Evolutionary conservation across 2,113 vertebrate genomes (phyloP), one percentile per base, ranked within the genome.

Genomic region (Pollachius pollachius): DNA sequence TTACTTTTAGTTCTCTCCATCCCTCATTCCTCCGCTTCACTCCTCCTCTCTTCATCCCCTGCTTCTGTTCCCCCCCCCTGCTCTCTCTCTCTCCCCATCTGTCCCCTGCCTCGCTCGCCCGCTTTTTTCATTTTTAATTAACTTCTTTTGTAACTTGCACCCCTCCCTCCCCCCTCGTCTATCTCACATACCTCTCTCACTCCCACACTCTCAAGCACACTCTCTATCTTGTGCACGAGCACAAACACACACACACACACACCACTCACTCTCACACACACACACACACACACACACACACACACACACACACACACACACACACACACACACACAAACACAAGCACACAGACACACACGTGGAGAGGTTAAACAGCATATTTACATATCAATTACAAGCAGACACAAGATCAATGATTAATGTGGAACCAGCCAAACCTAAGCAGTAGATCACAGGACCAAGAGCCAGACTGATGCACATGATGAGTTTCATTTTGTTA

Each of bases 301-400:
- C 70, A 74, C 77, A 62, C 25, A 62, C 11, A 62, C 61, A 79
- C 59, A 61, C 59, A 61, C 59, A 61, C 59, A 61, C 59, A 61
- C 59, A 61, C 59, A 61, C 59, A 61, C 59, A 61, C 59, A 61
- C 59, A 61, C 21, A 25, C 59, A 25, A 18, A 8, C 1, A 61
- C 62, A 64, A 15, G 37, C 62, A 41, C 16, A 64, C 62, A 25
- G 12, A 37, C 30, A n/a, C 30, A 18, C 62, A 2, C 21, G 27
- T 27, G 23, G 15, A 37, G 4, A 30, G 87, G 87, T 89, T 90
- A 90, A 90, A 89, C 82, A 85, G 76, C 79, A 71, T 88, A 90
- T 90, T 90, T 90, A 88, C 89, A 89, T 89, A 89, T 90, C 89
- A 90, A 86, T 90, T 89, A 89, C 85, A 70, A 69, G 61, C 85